Evolutionary conservation across 1,140 invertebrate species (phyloP).

Genomic region (Polypedilum vanderplanki): DNA sequence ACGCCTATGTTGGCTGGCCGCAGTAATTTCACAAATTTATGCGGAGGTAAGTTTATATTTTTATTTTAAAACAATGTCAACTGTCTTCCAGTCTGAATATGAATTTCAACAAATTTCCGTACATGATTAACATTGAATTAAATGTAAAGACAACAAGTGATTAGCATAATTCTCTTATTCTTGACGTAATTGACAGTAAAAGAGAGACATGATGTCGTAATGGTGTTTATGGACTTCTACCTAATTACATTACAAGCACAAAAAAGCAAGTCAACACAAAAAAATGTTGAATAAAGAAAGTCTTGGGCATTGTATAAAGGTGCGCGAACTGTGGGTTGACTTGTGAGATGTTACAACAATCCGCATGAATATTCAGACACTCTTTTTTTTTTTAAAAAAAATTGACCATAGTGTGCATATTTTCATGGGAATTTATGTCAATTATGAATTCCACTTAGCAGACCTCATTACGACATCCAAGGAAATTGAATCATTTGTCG

Average conservation of each 20-base stretch:
- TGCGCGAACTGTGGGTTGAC: neutral
- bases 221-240: neutral
- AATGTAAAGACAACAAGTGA: neutral
- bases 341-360: neutral
- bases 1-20: conserved; percentile 24
- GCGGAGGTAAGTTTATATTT: conserved; percentile 11
- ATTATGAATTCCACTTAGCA: neutral
- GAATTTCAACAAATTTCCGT: neutral
- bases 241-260: neutral
- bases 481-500: conserved; percentile 11
- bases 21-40: conserved; percentile 25
- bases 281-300: conserved; percentile 7
- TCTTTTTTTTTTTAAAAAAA: neutral
- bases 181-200: conserved; percentile 1
- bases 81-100: neutral
- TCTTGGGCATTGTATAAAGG: neutral
- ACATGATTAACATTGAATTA: neutral
- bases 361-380: neutral
- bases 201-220: neutral
- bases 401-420: neutral
- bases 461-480: neutral
- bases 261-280: neutral
- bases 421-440: conserved; percentile 12
- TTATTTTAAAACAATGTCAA: too few relatives aligned
- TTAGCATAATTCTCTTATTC: neutral